These are phyloP conservation scores for Manacus vitellinus DNA, from an alignment of 2,113 vertebrate genomes.

Conservation along the genomic window DNA sequence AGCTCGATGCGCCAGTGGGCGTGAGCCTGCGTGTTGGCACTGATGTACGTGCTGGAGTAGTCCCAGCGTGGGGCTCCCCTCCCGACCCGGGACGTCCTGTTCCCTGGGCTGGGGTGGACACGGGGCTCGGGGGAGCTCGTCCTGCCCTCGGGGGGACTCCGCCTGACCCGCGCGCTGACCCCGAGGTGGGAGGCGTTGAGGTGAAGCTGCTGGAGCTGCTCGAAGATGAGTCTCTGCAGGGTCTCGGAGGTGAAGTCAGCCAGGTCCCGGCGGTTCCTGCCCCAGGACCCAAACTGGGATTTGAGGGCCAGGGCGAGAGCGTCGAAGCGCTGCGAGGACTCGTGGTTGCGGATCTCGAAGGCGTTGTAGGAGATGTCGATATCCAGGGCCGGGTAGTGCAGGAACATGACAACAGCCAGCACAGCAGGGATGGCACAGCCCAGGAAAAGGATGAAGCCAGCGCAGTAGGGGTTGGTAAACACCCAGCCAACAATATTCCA, in stretches of 20 bases:
- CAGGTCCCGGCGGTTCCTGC: conserved; percentile 86
- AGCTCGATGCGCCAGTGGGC: conserved; percentile 96
- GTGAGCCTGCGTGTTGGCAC: conserved; percentile 89
- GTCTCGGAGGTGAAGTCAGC: conserved; percentile 83
- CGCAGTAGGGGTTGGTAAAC: conserved; percentile 88
- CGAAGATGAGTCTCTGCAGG: conserved; percentile 83
- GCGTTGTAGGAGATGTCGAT: conserved; percentile 98
- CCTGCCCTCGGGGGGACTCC: not conserved
- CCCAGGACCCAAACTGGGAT: conserved; percentile 94
- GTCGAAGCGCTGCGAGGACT: conserved; percentile 92
- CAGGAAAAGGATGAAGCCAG: conserved; percentile 81
- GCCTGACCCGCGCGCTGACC: not conserved
- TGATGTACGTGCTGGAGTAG: conserved; percentile 70
- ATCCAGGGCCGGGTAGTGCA: conserved; percentile 91
- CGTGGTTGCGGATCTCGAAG: conserved; percentile 96
- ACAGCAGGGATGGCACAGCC: conserved; percentile 85
- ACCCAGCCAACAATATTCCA: conserved; percentile 90
- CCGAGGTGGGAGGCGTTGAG: conserved; percentile 17
- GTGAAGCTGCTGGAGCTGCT: conserved; percentile 79
- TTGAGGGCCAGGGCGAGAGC: conserved; percentile 90
- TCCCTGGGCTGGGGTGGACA: not conserved
- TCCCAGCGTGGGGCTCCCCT: conserved; percentile 69
- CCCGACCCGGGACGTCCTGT: conserved; percentile 11
- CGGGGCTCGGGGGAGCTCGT: not conserved
- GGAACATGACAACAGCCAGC: conserved; percentile 90